These are phyloP conservation scores for Pantherophis vulpinus DNA, from an alignment of 2,797 vertebrate genomes.

Conservation along the genomic window DNA sequence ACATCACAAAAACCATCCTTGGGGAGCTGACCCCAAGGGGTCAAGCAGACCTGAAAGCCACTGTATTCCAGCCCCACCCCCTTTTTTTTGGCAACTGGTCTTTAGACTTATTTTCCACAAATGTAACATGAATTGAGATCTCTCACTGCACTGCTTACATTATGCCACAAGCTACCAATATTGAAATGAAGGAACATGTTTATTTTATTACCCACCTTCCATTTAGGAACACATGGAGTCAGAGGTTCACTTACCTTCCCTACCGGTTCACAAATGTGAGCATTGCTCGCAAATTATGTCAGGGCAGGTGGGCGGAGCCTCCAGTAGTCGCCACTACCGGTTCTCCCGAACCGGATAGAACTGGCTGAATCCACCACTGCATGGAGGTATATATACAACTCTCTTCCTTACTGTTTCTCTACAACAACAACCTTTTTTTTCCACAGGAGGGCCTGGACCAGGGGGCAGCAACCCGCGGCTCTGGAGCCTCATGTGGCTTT, in stretches of 20 bases:
- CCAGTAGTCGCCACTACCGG: no score
- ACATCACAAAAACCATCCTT: neutral
- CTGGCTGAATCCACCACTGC: neutral
- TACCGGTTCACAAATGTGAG: no score
- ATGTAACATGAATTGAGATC: neutral
- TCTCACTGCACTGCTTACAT: neutral
- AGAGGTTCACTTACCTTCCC: no score
- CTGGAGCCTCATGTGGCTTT: no score
- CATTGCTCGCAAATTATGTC: no score
- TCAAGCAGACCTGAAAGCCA: neutral
- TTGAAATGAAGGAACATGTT: neutral
- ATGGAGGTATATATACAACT: neutral
- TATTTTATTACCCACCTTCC: neutral
- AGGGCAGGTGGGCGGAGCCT: no score
- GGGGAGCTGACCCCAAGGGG: neutral
- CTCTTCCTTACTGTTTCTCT: neutral
- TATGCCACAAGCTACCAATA: neutral
- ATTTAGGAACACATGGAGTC: neutral
- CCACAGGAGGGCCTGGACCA: neutral
- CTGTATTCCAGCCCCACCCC: rapidly evolving
- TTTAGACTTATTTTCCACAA: neutral
- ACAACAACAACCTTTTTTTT: neutral
- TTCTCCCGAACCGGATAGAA: no score
- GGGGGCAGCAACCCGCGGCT: no score
- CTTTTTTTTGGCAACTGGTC: neutral